A percentile compares a stretch with the other conserved stretches of the same genome.
Evolutionary conservation across 2,797 vertebrate genomes (phyloP).

Genomic region (Lemur catta): DNA sequence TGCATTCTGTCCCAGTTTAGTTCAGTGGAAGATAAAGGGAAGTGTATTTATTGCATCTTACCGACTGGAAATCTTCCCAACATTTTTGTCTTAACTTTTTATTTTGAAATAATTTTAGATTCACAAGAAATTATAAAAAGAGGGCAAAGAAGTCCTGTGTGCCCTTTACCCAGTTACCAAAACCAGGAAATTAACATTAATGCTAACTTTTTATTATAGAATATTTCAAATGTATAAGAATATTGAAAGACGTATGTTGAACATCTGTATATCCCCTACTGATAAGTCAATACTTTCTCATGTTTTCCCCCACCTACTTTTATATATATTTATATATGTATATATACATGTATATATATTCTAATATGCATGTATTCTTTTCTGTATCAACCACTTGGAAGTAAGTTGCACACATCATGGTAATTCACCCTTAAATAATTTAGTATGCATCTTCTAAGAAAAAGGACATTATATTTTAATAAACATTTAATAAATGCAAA

Average conservation of each 20-base stretch:
- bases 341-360: neutral
- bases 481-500: neutral
- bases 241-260: neutral
- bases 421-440: neutral
- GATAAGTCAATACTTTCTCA: neutral
- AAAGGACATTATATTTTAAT: neutral
- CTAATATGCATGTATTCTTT: neutral
- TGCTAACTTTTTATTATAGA: neutral
- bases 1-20: neutral
- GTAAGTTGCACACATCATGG: neutral
- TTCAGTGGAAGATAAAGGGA: conserved; percentile 14
- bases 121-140: neutral
- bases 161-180: neutral
- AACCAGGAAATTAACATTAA: conserved; percentile 5
- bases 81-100: conserved; percentile 26
- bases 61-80: neutral
- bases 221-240: neutral
- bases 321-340: neutral
- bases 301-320: neutral
- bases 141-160: neutral
- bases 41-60: neutral
- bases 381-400: conserved; percentile 5
- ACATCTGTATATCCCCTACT: neutral
- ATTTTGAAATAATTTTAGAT: conserved; percentile 6
- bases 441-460: neutral